Conservation (phyloP, 1,140 invertebrate genomes). For the Zaprionus capensis region DNA sequence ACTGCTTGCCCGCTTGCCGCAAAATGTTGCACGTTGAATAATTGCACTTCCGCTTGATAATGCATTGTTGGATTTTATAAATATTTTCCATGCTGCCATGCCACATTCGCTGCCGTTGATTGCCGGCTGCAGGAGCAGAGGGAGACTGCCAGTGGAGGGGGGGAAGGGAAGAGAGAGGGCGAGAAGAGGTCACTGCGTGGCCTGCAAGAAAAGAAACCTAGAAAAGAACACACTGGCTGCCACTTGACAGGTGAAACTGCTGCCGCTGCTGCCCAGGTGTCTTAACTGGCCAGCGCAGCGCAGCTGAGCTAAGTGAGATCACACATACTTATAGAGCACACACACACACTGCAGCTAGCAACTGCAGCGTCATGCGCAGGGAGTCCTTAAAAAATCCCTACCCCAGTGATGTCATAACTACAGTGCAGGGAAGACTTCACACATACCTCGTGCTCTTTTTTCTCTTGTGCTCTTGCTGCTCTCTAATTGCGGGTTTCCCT, state of each 20-base stretch:
- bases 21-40: conserved; percentile 83
- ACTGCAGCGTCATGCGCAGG: conserved; percentile 1
- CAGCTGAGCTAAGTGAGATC: not conserved
- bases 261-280: conserved; percentile 17
- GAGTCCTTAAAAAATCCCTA: not conserved
- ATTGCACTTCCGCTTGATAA: conserved; percentile 83
- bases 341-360: not conserved
- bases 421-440: conserved; percentile 8
- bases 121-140: conserved; percentile 11
- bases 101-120: conserved; percentile 28
- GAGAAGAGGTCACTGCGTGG: conserved; percentile 23
- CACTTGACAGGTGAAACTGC: conserved; percentile 41
- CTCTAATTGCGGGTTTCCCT: conserved; percentile 24
- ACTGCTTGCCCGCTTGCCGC: conserved; percentile 60
- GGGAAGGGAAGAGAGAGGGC: conserved; percentile 1
- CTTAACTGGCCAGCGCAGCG: not conserved
- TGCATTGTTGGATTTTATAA: conserved; percentile 83
- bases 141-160: not conserved
- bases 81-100: conserved; percentile 71
- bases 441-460: not conserved
- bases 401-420: not conserved
- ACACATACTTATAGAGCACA: not conserved
- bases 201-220: not conserved
- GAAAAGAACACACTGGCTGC: conserved; percentile 10
- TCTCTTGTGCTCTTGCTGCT: not conserved